Conservation (phyloP, 2,113 vertebrate genomes). For the Hypanus sabinus region DNA sequence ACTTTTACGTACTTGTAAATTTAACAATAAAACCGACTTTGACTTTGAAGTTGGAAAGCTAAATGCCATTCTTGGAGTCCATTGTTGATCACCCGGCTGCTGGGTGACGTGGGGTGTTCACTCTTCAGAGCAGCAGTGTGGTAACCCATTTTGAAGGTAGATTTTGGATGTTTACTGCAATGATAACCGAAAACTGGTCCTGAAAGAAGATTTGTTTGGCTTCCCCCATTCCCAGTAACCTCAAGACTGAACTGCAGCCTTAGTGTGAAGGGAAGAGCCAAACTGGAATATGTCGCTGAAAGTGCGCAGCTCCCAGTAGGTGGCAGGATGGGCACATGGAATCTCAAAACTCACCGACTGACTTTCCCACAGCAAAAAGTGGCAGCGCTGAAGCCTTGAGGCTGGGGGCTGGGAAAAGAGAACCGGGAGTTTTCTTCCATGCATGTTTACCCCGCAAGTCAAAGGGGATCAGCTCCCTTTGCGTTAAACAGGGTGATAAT, state of each 20-base stretch:
- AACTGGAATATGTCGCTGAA: background rate
- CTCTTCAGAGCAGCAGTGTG: no score
- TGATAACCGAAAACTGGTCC: no score
- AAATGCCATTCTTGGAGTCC: no score
- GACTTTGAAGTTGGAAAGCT: no score
- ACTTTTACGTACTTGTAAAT: no score
- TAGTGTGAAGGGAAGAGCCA: background rate
- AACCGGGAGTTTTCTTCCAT: background rate
- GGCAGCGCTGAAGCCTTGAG: background rate
- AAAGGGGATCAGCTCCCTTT: background rate
- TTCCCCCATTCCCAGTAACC: background rate
- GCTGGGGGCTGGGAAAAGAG: background rate
- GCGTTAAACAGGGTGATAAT: background rate
- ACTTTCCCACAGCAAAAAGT: background rate
- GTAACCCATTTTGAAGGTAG: background rate
- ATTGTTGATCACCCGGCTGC: no score
- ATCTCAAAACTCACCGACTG: no score
- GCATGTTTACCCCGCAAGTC: background rate
- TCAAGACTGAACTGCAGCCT: no score
- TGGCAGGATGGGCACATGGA: constrained; percentile 32
- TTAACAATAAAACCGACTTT: no score
- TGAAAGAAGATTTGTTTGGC: background rate
- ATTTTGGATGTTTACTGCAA: background rate
- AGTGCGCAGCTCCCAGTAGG: background rate
- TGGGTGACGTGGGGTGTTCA: no score